Conservation (phyloP, 37 sponge, comb jelly and placozoan genomes). For the Ianthella basta region DNA sequence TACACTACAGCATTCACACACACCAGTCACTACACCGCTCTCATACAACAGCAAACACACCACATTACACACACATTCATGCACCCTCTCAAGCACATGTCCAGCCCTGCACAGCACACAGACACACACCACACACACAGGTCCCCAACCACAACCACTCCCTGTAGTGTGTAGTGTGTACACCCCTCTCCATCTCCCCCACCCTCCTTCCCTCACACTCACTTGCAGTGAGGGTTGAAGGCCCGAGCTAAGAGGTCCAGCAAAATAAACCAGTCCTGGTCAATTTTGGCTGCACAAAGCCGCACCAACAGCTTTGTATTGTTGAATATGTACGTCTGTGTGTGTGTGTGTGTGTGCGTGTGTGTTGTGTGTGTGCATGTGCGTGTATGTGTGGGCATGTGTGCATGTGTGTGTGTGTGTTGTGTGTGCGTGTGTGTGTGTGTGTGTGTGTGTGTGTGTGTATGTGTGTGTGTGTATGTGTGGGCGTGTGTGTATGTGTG, state of each 20-base stretch:
- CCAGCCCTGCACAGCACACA: constrained; percentile 12
- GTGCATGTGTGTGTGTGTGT: too few species aligned
- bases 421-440: constrained; percentile 7
- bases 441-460: neutral
- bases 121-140: constrained; percentile 26
- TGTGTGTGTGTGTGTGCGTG: neutral
- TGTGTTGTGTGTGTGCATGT: too few species aligned
- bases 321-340: constrained; percentile 86
- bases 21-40: neutral
- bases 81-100: constrained; percentile 30
- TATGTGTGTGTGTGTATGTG: too few species aligned
- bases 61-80: constrained; percentile 21
- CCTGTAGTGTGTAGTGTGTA: neutral
- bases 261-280: constrained; percentile 82
- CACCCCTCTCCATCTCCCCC: neutral
- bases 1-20: neutral
- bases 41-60: constrained; percentile 16
- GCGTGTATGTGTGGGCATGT: too few species aligned
- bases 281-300: constrained; percentile 84
- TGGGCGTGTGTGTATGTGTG: too few species aligned
- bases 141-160: neutral
- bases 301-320: constrained; percentile 78
- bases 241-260: constrained; percentile 79
- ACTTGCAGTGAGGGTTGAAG: constrained; percentile 82
- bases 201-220: constrained; percentile 27